A percentile compares a stretch with the other conserved stretches of the same genome.
These are phyloP conservation scores for Antechinus flavipes DNA, from an alignment of 2,113 vertebrate species.

Conservation along the genomic window DNA sequence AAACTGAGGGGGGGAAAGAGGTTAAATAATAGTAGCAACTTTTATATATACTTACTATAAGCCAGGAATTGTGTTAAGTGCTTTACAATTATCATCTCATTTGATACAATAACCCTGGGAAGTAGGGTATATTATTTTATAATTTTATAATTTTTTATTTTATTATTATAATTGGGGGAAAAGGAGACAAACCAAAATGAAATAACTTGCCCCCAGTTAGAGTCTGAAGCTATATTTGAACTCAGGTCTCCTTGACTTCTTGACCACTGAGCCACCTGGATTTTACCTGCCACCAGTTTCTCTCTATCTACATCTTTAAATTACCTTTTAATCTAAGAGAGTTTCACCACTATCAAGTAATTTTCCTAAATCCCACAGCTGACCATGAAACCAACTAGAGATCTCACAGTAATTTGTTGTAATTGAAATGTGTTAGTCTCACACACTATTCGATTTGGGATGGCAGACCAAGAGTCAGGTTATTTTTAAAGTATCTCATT, in stretches of 20 bases:
- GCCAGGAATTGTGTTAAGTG: no score
- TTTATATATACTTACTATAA: neutral
- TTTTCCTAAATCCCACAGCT: neutral
- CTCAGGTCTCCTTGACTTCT: neutral
- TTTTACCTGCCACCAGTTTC: neutral
- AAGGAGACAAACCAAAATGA: neutral
- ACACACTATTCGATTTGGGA: neutral
- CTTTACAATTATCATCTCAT: neutral
- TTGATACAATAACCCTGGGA: neutral
- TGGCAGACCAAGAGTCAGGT: neutral
- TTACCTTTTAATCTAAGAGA: constrained; percentile 8
- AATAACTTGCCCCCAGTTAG: neutral
- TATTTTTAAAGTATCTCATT: neutral
- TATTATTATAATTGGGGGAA: neutral
- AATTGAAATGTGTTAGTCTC: constrained; percentile 11
- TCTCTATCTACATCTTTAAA: neutral
- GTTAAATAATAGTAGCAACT: no score
- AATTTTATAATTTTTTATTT: neutral
- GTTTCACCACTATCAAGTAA: neutral
- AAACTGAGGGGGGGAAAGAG: no score
- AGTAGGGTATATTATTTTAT: neutral
- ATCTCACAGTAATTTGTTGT: neutral
- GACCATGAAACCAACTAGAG: neutral
- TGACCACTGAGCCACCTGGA: neutral
- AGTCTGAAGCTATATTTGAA: neutral